A percentile compares a stretch with the other conserved stretches of the same genome.
phyloP scores from a whole-genome alignment of 2,888 invertebrate genomes.

The Trachelus troglodyta region DNA sequence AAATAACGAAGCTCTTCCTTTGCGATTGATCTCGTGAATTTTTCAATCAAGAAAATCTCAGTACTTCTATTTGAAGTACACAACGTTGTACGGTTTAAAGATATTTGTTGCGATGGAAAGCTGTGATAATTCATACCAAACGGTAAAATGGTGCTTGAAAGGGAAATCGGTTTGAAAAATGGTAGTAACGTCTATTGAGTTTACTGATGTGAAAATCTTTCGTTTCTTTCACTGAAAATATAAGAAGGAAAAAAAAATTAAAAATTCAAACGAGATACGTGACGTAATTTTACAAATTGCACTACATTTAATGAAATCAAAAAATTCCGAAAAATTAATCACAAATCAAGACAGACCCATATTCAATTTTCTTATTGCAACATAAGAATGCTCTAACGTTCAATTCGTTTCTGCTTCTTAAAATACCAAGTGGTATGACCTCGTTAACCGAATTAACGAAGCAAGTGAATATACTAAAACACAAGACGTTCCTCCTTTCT shows the following conservation, averaged over 20 bases:
- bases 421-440: background rate
- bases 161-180: background rate
- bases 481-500: background rate
- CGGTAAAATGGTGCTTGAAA: constrained; percentile 1
- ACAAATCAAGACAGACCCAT: background rate
- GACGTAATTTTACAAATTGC: background rate
- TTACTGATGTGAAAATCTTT: background rate
- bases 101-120: constrained; percentile 1
- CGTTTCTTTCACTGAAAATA: background rate
- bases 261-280: background rate
- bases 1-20: background rate
- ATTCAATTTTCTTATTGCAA: background rate
- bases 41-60: background rate
- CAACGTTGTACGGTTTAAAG: background rate
- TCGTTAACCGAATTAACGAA: background rate
- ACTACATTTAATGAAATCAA: too few species aligned
- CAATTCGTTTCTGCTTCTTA: background rate
- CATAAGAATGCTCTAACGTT: background rate
- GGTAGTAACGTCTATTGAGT: background rate
- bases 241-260: background rate
- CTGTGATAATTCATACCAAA: constrained; percentile 12
- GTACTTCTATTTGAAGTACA: background rate
- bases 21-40: background rate
- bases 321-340: background rate
- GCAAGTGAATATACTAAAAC: background rate